Evolutionary conservation across 1,140 invertebrate genomes (phyloP).

Genomic region (Copidosoma floridanum): DNA sequence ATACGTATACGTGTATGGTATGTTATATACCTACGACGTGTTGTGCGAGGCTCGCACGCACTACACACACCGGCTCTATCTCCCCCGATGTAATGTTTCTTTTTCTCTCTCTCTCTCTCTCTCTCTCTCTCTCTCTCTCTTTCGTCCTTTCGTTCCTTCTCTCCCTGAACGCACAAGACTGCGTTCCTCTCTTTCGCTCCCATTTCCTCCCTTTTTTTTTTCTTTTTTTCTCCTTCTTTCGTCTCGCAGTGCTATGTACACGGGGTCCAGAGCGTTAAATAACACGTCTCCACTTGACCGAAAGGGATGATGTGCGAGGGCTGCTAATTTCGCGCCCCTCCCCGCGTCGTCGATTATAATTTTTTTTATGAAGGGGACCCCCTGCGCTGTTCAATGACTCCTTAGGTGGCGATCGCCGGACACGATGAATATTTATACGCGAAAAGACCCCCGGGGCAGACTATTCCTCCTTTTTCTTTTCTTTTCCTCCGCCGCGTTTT

Average conservation of each 20-base stretch:
- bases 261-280: not conserved
- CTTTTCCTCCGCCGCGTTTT: not conserved
- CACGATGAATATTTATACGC: constrained; percentile 5
- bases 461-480: not conserved
- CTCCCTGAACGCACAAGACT: too few species aligned
- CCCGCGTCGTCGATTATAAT: too few species aligned
- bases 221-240: not conserved
- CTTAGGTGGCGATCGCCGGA: not conserved
- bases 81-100: constrained; percentile 14
- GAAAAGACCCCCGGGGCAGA: not conserved
- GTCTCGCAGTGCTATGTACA: not conserved
- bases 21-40: constrained; percentile 45
- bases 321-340: constrained; percentile 19
- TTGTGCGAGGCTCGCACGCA: not conserved
- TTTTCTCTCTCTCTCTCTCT: constrained; percentile 27
- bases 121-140: constrained; percentile 26
- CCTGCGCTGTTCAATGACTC: too few species aligned
- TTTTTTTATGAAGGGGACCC: too few species aligned
- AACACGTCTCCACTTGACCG: too few species aligned
- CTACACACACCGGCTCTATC: constrained; percentile 27
- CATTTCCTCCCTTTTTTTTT: not conserved
- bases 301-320: too few species aligned
- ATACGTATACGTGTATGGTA: too few species aligned
- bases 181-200: constrained; percentile 1
- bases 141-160: constrained; percentile 28